phyloP scores from a whole-genome alignment of 2,888 invertebrate genomes.

The Tetramorium bicarinatum region DNA sequence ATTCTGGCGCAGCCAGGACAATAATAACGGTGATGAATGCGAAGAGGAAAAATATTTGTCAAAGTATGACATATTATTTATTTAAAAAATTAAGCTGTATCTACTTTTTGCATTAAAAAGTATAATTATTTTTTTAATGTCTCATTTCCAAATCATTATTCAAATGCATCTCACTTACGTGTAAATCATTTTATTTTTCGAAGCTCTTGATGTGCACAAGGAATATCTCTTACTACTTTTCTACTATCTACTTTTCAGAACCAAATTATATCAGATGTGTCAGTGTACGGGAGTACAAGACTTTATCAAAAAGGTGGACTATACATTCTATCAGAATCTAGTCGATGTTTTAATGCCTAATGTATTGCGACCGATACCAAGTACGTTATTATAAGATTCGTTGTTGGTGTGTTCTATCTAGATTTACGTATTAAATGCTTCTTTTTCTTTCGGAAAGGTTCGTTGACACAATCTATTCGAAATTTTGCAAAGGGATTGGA shows the following conservation, averaged over 20 bases:
- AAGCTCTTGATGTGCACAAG: neutral
- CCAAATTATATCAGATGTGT: slow-evolving; percentile 91
- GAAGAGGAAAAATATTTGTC: slow-evolving; percentile 93
- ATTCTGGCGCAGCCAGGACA: slow-evolving; percentile 96
- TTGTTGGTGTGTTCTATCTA: slow-evolving; percentile 17
- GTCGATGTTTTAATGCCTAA: slow-evolving; percentile 98
- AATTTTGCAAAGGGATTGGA: slow-evolving; percentile 98
- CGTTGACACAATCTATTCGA: slow-evolving; percentile 96
- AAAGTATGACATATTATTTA: slow-evolving; percentile 87
- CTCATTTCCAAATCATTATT: neutral
- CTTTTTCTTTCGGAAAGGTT: slow-evolving; percentile 86
- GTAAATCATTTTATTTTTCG: neutral
- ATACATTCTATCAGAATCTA: slow-evolving; percentile 97
- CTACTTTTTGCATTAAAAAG: neutral
- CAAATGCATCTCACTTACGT: neutral
- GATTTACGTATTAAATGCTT: slow-evolving; percentile 25
- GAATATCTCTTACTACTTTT: slow-evolving; percentile 78
- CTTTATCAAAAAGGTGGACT: slow-evolving; percentile 94
- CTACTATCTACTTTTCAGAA: slow-evolving; percentile 86
- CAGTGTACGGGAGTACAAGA: slow-evolving; percentile 91
- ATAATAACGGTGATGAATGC: slow-evolving; percentile 92
- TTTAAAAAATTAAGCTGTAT: neutral
- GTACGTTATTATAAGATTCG: slow-evolving; percentile 85
- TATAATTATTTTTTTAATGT: neutral
- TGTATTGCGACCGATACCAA: slow-evolving; percentile 97